Base-by-base conservation (phyloP, 2,113 vertebrate genomes). In the Pseudopodoces humilis region DNA sequence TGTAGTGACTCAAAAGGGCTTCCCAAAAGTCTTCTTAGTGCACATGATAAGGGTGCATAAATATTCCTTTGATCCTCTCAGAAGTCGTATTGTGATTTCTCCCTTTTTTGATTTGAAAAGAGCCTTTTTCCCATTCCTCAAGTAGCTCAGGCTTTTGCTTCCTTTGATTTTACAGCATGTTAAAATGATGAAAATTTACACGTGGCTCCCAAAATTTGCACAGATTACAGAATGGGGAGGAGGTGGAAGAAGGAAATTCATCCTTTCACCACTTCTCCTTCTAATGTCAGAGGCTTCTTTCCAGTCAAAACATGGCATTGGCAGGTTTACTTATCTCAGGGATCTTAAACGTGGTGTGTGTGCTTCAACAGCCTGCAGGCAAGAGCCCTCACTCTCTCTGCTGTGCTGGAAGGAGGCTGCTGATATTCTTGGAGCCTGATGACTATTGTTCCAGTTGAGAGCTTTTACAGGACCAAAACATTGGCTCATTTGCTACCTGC, bases 401-500 rank as follows among this genome's bases (percentile, higher is more conserved):
- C 83, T 64, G 60, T 37, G 58, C 80, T 87, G 52, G 58, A 41
- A 9, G 7, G 17, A 67, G 58, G 27, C 69, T 70, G 71, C 91
- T 83, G 79, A 56, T 76, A 21, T 83, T 62, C 88, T 63, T 91
- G 92, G 82, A 95, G 59, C 31, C 47, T 63, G 78, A n/a, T 81
- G 78, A 24, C 39, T 90, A 39, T 39, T 94, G 74, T 78, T 92
- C 53, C 76, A 41, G 62, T 87, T 15, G 2, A 62, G 83, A 76
- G 59, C 70, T 76, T 95, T 95, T 41, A 80, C 72, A 74, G 90
- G 75, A 91, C 74, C 62, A 80, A 91, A 95, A 93, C 68, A 59
- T 44, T 64, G 71, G 82, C 72, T 90, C 77, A 50, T 68, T 68
- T 69, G 80, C 77, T 85, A 96, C 92, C 91, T 96, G 92, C 83